Percentiles rank a stretch among this genome's conserved stretches.
phyloP scores from a whole-genome alignment of 2,888 invertebrate species.

The Priocnemis perturbator region DNA sequence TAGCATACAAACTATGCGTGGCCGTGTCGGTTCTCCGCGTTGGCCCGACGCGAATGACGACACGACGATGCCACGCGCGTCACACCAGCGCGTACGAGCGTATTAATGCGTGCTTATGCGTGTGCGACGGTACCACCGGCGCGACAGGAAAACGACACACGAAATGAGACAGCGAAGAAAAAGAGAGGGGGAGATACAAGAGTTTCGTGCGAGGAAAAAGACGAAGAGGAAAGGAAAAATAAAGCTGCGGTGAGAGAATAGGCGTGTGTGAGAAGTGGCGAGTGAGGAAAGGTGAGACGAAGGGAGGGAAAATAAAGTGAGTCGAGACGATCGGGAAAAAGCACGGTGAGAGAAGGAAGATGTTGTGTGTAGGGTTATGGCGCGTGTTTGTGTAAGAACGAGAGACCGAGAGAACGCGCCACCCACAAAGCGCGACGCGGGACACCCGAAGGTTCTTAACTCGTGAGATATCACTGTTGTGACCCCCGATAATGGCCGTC shows the following conservation, averaged over 20 bases:
- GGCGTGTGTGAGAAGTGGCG: neutral
- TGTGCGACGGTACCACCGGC: conserved; percentile 14
- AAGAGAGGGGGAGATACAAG: neutral
- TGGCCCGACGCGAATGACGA: conserved; percentile 38
- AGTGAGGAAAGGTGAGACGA: neutral
- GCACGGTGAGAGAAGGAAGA: conserved; percentile 12
- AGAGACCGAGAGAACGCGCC: conserved; percentile 28
- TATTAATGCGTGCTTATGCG: conserved; percentile 11
- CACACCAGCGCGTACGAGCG: neutral
- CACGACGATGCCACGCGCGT: conserved; percentile 20
- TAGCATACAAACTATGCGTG: conserved; percentile 68
- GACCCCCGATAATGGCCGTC: conserved; percentile 36
- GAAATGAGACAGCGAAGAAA: conserved; percentile 14
- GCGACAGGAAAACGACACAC: conserved; percentile 6
- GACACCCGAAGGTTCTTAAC: conserved; percentile 24
- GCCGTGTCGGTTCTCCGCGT: conserved; percentile 58
- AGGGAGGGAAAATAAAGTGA: neutral
- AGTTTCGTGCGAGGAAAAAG: too few species aligned
- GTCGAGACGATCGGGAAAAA: neutral
- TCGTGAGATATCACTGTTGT: conserved; percentile 34
- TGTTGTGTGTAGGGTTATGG: neutral
- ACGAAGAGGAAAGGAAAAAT: neutral
- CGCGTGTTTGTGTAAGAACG: neutral
- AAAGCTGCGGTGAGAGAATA: neutral
- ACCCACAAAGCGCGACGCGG: conserved; percentile 48